Evolutionary conservation across 2,113 vertebrate genomes (phyloP).

Genomic region (Suncus etruscus): DNA sequence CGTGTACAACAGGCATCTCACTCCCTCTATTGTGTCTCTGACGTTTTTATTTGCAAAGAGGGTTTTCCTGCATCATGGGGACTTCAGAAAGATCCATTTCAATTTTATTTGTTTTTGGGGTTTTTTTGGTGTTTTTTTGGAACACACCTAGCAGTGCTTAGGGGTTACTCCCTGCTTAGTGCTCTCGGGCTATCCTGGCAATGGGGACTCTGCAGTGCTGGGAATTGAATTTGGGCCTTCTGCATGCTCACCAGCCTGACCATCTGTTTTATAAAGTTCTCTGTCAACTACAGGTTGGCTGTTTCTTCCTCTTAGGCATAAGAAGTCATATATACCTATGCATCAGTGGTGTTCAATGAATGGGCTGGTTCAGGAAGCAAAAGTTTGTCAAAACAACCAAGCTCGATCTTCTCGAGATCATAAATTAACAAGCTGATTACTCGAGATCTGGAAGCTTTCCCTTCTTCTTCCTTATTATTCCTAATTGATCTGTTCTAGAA

Average conservation of each 20-base stretch:
- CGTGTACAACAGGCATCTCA: no score
- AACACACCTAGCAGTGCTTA: no score
- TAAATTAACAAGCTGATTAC: slow-evolving; percentile 38
- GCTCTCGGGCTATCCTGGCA: no score
- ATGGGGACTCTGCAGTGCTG: no score
- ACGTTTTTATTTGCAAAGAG: slow-evolving; percentile 24
- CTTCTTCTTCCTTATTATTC: slow-evolving; percentile 48
- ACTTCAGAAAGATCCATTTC: slow-evolving; percentile 66
- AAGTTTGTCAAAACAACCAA: slow-evolving; percentile 44
- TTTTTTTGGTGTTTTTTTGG: no score
- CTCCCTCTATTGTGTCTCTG: no score
- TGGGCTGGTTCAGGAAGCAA: not conserved
- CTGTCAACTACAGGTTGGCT: slow-evolving; percentile 8
- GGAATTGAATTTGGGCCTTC: no score
- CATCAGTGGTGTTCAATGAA: not conserved
- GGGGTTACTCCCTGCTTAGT: no score
- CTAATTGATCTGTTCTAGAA: slow-evolving; percentile 41
- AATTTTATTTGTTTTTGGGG: no score
- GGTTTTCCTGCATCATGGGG: slow-evolving; percentile 5
- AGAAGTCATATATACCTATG: slow-evolving; percentile 20
- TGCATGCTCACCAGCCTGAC: no score
- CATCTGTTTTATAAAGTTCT: slow-evolving; percentile 14
- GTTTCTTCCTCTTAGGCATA: slow-evolving; percentile 27
- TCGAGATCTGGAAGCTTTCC: slow-evolving; percentile 16
- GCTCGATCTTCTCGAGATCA: slow-evolving; percentile 37